These are phyloP conservation scores for Lycodopsis pacificus DNA, from an alignment of 2,797 vertebrate genomes.

Conservation along the genomic window DNA sequence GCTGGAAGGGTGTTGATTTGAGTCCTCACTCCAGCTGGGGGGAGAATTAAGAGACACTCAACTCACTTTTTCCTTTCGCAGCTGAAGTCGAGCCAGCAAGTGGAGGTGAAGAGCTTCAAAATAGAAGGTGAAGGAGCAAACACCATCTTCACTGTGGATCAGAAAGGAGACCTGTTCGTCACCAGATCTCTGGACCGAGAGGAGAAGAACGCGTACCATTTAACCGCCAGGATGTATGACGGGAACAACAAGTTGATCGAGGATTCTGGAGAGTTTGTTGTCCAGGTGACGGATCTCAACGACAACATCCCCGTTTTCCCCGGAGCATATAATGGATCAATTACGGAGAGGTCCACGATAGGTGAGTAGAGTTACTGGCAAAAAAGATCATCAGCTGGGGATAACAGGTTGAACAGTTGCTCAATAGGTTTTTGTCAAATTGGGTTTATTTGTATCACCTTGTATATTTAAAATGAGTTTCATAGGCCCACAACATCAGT, in stretches of 20 bases:
- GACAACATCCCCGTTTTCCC: conserved; percentile 81
- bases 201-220: conserved; percentile 70
- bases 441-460: background rate
- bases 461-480: background rate
- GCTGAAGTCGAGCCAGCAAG: conserved; percentile 73
- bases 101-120: conserved; percentile 45
- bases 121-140: conserved; percentile 83
- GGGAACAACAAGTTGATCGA: conserved; percentile 61
- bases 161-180: conserved; percentile 77
- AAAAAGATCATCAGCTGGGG: background rate
- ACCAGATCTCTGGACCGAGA: conserved; percentile 81
- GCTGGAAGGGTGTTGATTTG: conserved; percentile 15
- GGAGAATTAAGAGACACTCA: background rate
- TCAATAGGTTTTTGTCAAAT: background rate
- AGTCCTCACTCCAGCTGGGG: background rate
- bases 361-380: conserved; percentile 64
- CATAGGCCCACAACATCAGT: background rate
- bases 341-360: conserved; percentile 73
- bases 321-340: conserved; percentile 58
- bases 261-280: conserved; percentile 60
- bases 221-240: conserved; percentile 76
- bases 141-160: conserved; percentile 75
- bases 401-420: background rate
- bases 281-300: conserved; percentile 83
- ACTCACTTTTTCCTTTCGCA: conserved; percentile 40